Evolutionary conservation across 2,888 invertebrate species (phyloP).

Genomic region (Dolomedes plantarius): DNA sequence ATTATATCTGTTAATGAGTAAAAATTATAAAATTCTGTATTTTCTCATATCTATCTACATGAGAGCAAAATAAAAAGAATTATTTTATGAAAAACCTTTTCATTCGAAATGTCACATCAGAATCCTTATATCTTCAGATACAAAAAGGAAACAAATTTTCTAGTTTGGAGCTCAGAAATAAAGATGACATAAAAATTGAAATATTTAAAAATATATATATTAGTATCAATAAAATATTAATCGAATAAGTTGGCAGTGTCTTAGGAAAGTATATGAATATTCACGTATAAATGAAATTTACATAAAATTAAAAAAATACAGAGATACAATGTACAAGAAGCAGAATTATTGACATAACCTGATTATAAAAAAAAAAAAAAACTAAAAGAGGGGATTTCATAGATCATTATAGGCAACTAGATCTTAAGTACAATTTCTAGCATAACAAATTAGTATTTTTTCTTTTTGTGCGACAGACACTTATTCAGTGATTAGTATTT

Average conservation of each 20-base stretch:
- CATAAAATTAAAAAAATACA: neutral
- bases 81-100: too few relatives aligned
- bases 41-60: neutral
- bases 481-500: constrained; percentile 2
- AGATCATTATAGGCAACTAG: neutral
- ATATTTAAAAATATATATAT: too few relatives aligned
- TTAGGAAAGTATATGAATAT: neutral
- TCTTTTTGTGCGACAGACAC: constrained; percentile 25
- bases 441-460: neutral
- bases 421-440: neutral
- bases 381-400: neutral
- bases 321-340: neutral
- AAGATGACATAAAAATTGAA: too few relatives aligned
- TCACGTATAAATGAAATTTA: neutral
- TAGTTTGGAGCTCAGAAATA: too few relatives aligned
- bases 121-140: too few relatives aligned
- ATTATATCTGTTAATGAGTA: neutral
- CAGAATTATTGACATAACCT: neutral
- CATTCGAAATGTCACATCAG: too few relatives aligned
- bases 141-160: too few relatives aligned
- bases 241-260: neutral
- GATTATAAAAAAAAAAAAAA: neutral
- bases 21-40: neutral
- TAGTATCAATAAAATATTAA: too few relatives aligned
- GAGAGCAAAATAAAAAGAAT: neutral